phyloP scores from a whole-genome alignment of 2,113 vertebrate species.

The Lethenteron reissneri region DNA sequence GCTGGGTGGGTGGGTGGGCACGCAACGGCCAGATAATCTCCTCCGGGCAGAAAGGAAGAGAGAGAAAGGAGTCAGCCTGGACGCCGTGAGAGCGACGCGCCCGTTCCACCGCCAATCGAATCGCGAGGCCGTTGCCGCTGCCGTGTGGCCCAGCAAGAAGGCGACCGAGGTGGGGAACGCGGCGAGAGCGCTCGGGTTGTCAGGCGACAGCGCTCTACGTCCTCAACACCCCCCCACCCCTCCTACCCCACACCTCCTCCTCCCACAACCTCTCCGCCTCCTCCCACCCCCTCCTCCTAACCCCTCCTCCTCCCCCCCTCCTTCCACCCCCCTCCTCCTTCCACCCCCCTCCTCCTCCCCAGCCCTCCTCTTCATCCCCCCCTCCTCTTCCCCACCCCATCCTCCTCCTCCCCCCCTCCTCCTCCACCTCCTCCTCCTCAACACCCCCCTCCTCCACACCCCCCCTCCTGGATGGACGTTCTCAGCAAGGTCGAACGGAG shows the following conservation, averaged over 20 bases:
- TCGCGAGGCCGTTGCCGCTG: not conserved
- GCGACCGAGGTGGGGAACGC: slow-evolving; percentile 28
- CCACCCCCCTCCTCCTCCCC: slow-evolving; percentile 4
- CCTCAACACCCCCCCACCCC: not conserved
- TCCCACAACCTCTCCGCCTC: too few species aligned
- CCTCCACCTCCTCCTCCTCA: not conserved
- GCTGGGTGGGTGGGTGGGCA: too few species aligned
- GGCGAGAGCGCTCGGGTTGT: slow-evolving; percentile 99
- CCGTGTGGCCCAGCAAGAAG: not conserved
- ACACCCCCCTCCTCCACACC: not conserved
- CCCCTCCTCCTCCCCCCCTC: slow-evolving; percentile 13
- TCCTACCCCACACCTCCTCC: not conserved
- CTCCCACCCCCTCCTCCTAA: not conserved
- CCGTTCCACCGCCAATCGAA: too few species aligned
- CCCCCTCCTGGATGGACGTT: not conserved
- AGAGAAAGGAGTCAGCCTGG: too few species aligned
- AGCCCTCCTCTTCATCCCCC: not conserved
- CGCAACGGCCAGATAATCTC: too few species aligned
- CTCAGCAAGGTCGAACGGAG: too few species aligned
- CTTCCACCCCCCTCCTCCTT: not conserved
- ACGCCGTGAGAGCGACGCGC: too few species aligned
- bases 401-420: not conserved
- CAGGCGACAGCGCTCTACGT: slow-evolving; percentile 25
- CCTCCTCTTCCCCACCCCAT: not conserved
- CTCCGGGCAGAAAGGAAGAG: too few species aligned